Conservation (phyloP, 2,888 invertebrate genomes). For the Tiphia femorata region DNA sequence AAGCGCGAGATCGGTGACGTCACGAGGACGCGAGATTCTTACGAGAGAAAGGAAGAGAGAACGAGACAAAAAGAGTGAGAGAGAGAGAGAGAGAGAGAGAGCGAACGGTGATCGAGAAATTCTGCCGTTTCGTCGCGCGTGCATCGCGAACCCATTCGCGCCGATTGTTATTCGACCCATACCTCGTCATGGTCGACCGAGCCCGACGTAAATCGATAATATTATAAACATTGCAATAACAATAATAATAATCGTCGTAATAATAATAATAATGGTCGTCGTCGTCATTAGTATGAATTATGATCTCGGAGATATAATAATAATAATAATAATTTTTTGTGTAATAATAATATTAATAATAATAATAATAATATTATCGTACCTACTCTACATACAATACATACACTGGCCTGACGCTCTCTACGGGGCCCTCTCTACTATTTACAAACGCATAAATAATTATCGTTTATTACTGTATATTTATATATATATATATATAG, state of each 20-base stretch:
- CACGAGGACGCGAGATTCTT: background rate
- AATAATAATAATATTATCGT: slow-evolving; percentile 45
- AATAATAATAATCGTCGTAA: slow-evolving; percentile 60
- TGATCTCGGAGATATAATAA: slow-evolving; percentile 46
- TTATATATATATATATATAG: slow-evolving; percentile 55
- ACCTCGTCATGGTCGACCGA: slow-evolving; percentile 49
- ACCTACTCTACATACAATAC: slow-evolving; percentile 69
- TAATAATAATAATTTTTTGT: slow-evolving; percentile 43
- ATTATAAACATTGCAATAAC: slow-evolving; percentile 66
- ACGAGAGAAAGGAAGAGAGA: too few species aligned
- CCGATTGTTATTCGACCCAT: slow-evolving; percentile 43
- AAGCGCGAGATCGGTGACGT: background rate
- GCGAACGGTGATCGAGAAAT: too few species aligned
- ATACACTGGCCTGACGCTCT: slow-evolving; percentile 63
- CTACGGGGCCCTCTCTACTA: slow-evolving; percentile 63
- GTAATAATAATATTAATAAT: slow-evolving; percentile 46
- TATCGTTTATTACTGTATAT: slow-evolving; percentile 57
- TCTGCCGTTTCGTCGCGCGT: slow-evolving; percentile 7
- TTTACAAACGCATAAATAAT: slow-evolving; percentile 70
- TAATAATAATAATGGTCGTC: slow-evolving; percentile 56
- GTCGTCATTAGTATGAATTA: slow-evolving; percentile 60
- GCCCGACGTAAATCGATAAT: slow-evolving; percentile 55
- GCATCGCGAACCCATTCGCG: slow-evolving; percentile 39
- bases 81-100: too few species aligned
- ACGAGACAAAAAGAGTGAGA: too few species aligned